These are phyloP conservation scores for Pelochelys cantorii DNA, from an alignment of 2,797 vertebrate genomes.

Conservation along the genomic window DNA sequence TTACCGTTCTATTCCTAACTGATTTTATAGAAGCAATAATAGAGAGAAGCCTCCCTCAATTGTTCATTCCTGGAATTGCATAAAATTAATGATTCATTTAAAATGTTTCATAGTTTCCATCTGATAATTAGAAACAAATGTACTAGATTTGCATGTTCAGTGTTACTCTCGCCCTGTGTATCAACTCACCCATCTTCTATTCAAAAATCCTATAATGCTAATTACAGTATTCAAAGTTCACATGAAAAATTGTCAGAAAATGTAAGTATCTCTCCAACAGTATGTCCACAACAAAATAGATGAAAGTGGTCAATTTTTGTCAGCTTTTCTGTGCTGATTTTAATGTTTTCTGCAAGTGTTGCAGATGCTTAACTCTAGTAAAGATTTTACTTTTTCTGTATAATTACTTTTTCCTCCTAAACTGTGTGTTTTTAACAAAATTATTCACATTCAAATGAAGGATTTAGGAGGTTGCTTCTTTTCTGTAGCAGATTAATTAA, in stretches of 20 bases:
- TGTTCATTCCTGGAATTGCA: not conserved
- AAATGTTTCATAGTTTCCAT: not conserved
- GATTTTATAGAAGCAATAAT: not conserved
- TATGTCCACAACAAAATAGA: not conserved
- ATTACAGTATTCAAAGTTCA: not conserved
- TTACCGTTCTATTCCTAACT: not conserved
- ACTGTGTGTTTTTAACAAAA: too few relatives aligned
- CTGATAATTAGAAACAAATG: not conserved
- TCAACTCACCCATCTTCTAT: not conserved
- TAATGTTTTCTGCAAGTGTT: too few relatives aligned
- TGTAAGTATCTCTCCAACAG: not conserved
- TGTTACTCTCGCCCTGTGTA: too few relatives aligned
- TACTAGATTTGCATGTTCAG: not conserved
- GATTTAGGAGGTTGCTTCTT: too few relatives aligned
- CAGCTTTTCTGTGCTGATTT: too few relatives aligned
- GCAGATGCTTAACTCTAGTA: too few relatives aligned
- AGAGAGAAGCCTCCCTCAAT: not conserved
- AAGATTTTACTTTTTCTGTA: too few relatives aligned
- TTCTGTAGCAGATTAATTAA: too few relatives aligned
- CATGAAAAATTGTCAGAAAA: not conserved
- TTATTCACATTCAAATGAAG: too few relatives aligned
- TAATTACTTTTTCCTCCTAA: too few relatives aligned
- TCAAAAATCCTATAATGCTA: not conserved
- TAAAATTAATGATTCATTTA: not conserved
- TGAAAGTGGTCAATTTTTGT: too few relatives aligned